Evolutionary conservation across 1,140 invertebrate genomes (phyloP).

Genomic region (Zelostemma sp.): DNA sequence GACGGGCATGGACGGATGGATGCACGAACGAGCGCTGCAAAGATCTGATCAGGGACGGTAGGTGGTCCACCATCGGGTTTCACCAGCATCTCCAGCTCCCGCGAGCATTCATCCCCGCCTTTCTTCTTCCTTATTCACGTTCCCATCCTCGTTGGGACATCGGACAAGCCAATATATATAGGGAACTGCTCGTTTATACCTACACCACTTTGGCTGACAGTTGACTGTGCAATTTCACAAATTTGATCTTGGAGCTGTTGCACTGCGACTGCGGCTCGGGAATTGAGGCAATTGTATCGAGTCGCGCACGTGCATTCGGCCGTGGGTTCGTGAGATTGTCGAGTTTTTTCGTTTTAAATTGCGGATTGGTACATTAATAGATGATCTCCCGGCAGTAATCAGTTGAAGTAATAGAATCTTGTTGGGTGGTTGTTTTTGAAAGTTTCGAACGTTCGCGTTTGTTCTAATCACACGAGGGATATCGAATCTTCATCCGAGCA

Average conservation of each 20-base stretch:
- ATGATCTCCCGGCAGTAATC: no score
- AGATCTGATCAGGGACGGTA: conserved; percentile 69
- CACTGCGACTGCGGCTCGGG: background rate
- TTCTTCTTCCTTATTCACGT: conserved; percentile 35
- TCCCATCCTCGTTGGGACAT: conserved; percentile 33
- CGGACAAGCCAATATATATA: conserved; percentile 30
- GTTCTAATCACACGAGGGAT: no score
- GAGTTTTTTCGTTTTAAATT: no score
- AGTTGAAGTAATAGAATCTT: no score
- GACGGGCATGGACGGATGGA: conserved; percentile 54
- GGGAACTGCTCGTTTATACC: conserved; percentile 37
- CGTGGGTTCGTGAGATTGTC: conserved; percentile 1
- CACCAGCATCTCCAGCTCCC: conserved; percentile 48
- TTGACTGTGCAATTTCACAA: conserved; percentile 48
- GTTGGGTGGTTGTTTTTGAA: no score
- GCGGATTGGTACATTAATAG: no score
- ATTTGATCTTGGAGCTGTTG: conserved; percentile 34
- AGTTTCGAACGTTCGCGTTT: no score
- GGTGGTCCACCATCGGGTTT: conserved; percentile 63
- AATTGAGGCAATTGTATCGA: background rate
- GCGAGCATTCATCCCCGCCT: conserved; percentile 9
- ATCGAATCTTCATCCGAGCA: no score
- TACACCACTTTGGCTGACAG: conserved; percentile 46
- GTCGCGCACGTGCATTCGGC: background rate
- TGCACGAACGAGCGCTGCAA: conserved; percentile 60